These are phyloP conservation scores for Ceyx melanurus DNA, from an alignment of 2,113 vertebrate genomes.

Conservation along the genomic window DNA sequence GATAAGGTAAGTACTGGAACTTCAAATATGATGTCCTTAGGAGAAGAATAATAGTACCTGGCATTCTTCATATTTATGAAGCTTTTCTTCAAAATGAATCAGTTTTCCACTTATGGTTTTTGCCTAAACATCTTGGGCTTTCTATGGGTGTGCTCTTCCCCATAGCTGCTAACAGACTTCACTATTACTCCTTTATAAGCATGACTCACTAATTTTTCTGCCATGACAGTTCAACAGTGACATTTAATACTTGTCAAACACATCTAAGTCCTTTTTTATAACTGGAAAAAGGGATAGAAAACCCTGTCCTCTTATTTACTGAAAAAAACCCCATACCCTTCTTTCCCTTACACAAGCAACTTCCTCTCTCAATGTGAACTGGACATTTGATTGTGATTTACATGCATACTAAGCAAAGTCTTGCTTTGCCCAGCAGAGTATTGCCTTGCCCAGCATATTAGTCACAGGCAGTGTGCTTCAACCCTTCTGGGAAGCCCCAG, in stretches of 20 bases:
- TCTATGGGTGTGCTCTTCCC: not conserved
- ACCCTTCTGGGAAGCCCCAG: constrained; percentile 74
- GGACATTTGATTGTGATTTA: constrained; percentile 48
- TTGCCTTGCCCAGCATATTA: constrained; percentile 28
- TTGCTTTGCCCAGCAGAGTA: not conserved
- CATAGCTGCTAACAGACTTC: not conserved
- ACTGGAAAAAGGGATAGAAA: constrained; percentile 19
- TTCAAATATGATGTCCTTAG: not conserved
- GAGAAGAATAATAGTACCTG: not conserved
- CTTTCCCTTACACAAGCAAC: constrained; percentile 18
- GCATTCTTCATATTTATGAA: not conserved
- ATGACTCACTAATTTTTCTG: constrained; percentile 9
- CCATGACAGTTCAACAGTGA: not conserved
- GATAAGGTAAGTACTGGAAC: not conserved
- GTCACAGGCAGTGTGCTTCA: constrained; percentile 65
- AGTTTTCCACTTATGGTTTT: not conserved
- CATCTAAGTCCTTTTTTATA: not conserved
- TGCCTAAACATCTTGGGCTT: not conserved
- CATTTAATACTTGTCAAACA: not conserved
- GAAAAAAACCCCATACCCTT: not conserved
- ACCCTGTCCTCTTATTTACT: not conserved
- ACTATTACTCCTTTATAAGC: not conserved
- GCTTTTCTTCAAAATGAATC: not conserved
- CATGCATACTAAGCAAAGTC: not conserved
- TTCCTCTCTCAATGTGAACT: constrained; percentile 50